Evolutionary conservation across 2,888 invertebrate species (phyloP), one percentile per base, ranked within the genome.

Genomic region (Sinodicranocentrus sp.): DNA sequence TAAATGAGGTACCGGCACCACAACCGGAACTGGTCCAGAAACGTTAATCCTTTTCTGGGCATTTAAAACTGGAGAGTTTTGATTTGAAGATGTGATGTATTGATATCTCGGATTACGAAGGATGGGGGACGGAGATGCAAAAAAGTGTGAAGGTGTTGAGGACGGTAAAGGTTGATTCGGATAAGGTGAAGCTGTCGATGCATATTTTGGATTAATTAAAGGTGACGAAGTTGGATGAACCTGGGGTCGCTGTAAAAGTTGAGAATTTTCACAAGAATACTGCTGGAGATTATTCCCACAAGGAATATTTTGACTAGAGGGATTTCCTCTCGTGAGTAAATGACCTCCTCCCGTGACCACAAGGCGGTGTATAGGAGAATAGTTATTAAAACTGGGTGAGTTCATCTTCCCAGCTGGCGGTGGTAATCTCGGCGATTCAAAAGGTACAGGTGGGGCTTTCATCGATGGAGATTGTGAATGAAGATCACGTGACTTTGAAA

Each of bases 361-460:
- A 19, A 89, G 82, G 57, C 89, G 86, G 85, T 89, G 89, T 67
- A 89, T 89, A 17, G 89, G 89, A 6, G 89, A 89, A 71, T 89
- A 89, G 84, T 87, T 88, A 82, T 88, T 88, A 86, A 88, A 88
- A 84, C 88, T 87, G 8, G 88, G 88, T 59, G 87, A 87, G 75
- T 84, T 87, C 84, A 88, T 86, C 52, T 33, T 19, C 39, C 54
- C 59, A 48, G 15, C n/a, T 17, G 43, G 19, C 25, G 67, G 59
- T 19, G 61, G 61, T 13, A 54, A 28, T 65, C 70, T 71, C 33
- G 65, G 70, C n/a, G 71, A 75, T 25, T 75, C 73, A 28, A 59
- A 68, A 13, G 67, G 68, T 15, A n/a, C 48, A 48, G 48, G 48
- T 28, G 68, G 59, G 19, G 57, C 72, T 80, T 80, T 80, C 23